Evolutionary conservation across 2,113 vertebrate species (phyloP), one percentile per base, ranked within the genome.

Genomic region (Gymnogyps californianus): DNA sequence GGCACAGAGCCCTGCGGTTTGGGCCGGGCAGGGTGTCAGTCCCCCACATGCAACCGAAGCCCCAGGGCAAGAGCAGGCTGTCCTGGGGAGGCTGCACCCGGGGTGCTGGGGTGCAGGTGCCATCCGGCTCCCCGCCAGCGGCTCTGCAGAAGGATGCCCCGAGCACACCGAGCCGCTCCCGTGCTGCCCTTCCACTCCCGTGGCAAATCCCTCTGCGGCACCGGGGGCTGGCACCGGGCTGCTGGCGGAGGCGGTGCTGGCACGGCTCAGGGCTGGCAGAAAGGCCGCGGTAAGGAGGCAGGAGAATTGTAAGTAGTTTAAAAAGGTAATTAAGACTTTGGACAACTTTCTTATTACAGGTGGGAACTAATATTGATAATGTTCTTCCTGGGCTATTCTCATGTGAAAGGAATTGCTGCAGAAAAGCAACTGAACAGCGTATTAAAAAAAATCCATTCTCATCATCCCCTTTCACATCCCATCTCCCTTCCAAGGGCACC

Each of bases 391-490:
- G 52, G 62, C 65, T 52, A 8, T 83, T 85, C 70, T 75, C 72
- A 42, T 12, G 72, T 62, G 85, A 69, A 55, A 69, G 46, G 36
- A 52, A 57, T 55, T 64, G 76, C 92, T 66, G 44, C 58, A 32
- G 77, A 59, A 91, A 59, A 91, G 65, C 29, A 65, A 46, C 59
- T 55, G 72, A 95, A 61, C 10, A 51, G 90, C 62, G 29, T 67
- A 66, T 90, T 81, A 19, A 70, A 81, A 83, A 88, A 59, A 75
- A 83, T 62, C 81, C 80, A 61, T 85, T 93, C 83, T 95, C 87
- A 64, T 69, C 88, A 75, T 67, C 38, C 66, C 51, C 89, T 90
- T 89, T 69, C 87, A 71, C 74, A 86, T 76, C 70, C 76, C 72
- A 10, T 82, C 87, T 72, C 32, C 29, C 65, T 76, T 90, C 80